Percentiles rank a stretch among this genome's conserved stretches.
These are phyloP conservation scores for Corbicula japonica DNA, from an alignment of 2,888 invertebrate genomes.

Conservation along the genomic window DNA sequence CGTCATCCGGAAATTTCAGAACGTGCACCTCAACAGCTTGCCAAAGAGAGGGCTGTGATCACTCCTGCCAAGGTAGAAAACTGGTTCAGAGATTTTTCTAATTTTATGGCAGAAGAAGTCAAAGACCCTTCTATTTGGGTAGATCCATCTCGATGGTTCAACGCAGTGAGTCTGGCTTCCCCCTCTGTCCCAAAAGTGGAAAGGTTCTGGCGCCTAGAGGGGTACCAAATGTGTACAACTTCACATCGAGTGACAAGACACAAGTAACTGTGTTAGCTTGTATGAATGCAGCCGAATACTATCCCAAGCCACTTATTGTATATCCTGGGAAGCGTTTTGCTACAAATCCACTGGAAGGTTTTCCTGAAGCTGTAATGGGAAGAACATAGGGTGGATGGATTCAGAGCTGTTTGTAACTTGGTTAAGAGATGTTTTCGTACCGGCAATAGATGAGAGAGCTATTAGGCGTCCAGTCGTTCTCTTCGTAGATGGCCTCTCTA, in stretches of 20 bases:
- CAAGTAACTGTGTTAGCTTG: conserved; percentile 58
- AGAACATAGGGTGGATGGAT: conserved; percentile 51
- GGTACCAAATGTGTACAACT: conserved; percentile 23
- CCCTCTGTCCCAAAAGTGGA: conserved; percentile 44
- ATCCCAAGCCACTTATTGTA: conserved; percentile 41
- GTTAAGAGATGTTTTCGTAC: conserved; percentile 41
- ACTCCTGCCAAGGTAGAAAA: conserved; percentile 7
- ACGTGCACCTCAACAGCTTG: conserved; percentile 27
- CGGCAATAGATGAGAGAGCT: conserved; percentile 1
- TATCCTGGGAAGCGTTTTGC: conserved; percentile 49
- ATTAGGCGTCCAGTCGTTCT: conserved; percentile 30
- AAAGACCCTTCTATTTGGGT: conserved; percentile 8
- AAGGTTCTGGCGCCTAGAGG: conserved; percentile 39
- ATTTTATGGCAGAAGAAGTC: conserved; percentile 18
- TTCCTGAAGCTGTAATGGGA: conserved; percentile 33
- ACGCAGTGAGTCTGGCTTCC: conserved; percentile 50
- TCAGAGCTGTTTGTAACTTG: conserved; percentile 37
- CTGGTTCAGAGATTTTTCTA: conserved; percentile 12
- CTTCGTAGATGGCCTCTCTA: conserved; percentile 54
- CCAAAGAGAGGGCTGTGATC: conserved; percentile 45
- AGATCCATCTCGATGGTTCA: conserved; percentile 45
- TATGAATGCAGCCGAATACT: conserved; percentile 45
- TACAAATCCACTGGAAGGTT: conserved; percentile 35
- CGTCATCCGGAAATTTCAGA: conserved; percentile 15
- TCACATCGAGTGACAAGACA: conserved; percentile 30